Percentiles rank a stretch among this genome's conserved stretches.
Evolutionary conservation across 2,113 vertebrate species (phyloP).

Genomic region (Apodemus speciosus): DNA sequence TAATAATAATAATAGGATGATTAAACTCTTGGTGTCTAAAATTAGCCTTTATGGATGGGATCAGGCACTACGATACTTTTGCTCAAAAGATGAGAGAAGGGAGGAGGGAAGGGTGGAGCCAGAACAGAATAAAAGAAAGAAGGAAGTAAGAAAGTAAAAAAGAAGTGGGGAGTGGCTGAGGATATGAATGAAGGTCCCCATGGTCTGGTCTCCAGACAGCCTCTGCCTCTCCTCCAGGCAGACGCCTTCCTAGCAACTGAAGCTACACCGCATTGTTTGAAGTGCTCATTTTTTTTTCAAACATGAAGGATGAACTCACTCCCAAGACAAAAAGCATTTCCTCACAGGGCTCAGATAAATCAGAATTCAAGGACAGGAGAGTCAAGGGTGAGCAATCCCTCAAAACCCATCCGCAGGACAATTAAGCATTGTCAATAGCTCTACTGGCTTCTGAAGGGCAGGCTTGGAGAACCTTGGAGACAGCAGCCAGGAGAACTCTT

Average conservation of each 20-base stretch:
- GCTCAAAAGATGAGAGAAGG: neutral
- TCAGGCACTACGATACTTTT: slow-evolving; percentile 7
- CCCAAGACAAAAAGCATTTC: slow-evolving; percentile 68
- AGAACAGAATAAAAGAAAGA: neutral
- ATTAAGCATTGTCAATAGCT: slow-evolving; percentile 47
- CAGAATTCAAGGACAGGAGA: slow-evolving; percentile 69
- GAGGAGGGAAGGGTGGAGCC: fast-evolving
- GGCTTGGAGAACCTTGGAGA: neutral
- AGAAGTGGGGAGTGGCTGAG: neutral
- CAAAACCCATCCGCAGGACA: slow-evolving; percentile 57
- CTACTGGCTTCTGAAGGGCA: slow-evolving; percentile 4
- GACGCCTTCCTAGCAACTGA: slow-evolving; percentile 66
- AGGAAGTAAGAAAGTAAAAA: fast-evolving
- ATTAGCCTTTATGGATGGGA: neutral
- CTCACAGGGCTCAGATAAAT: slow-evolving; percentile 62
- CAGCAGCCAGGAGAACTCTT: neutral
- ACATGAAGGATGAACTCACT: slow-evolving; percentile 68
- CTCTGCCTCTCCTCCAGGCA: neutral
- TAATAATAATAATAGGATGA: neutral
- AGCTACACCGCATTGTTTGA: slow-evolving; percentile 53
- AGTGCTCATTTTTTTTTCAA: slow-evolving; percentile 45
- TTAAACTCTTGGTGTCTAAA: slow-evolving; percentile 33
- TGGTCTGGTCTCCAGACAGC: slow-evolving; percentile 51
- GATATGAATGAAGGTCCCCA: neutral
- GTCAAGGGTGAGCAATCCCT: slow-evolving; percentile 69